phyloP scores from a whole-genome alignment of 2,888 invertebrate species.

The Scaptomyza parva region DNA sequence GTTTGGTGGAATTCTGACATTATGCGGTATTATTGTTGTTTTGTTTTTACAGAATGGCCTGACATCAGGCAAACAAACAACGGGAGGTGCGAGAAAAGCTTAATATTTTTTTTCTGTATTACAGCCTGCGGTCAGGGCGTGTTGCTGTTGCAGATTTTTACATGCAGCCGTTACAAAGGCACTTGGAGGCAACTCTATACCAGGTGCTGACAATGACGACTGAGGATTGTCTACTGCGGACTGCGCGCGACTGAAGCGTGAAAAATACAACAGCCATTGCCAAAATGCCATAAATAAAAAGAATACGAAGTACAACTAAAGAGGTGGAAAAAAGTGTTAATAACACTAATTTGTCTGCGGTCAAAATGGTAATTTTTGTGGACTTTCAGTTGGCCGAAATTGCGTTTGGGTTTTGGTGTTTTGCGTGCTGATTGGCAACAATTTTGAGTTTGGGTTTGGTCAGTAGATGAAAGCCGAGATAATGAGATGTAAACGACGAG shows the following conservation, averaged over 20 bases:
- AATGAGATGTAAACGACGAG: slow-evolving; percentile 73
- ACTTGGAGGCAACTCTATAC: slow-evolving; percentile 56
- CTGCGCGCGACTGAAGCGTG: slow-evolving; percentile 74
- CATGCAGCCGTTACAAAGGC: slow-evolving; percentile 56
- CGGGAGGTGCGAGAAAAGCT: slow-evolving; percentile 22
- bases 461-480: slow-evolving; percentile 75
- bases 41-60: slow-evolving; percentile 71
- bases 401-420: slow-evolving; percentile 38
- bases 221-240: slow-evolving; percentile 25
- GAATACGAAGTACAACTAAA: slow-evolving; percentile 20
- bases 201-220: slow-evolving; percentile 54
- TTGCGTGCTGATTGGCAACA: slow-evolving; percentile 68
- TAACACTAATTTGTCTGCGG: slow-evolving; percentile 80
- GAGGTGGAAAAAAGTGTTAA: slow-evolving; percentile 70
- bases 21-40: slow-evolving; percentile 77
- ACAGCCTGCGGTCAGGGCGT: slow-evolving; percentile 77
- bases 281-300: slow-evolving; percentile 64
- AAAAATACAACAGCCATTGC: slow-evolving; percentile 70
- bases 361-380: slow-evolving; percentile 79
- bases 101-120: slow-evolving; percentile 67
- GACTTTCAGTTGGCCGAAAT: slow-evolving; percentile 69
- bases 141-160: slow-evolving; percentile 66
- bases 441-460: slow-evolving; percentile 48
- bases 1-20: slow-evolving; percentile 40
- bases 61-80: slow-evolving; percentile 65